A percentile compares a stretch with the other conserved stretches of the same genome.
Evolutionary conservation across 2,797 vertebrate genomes (phyloP).

Genomic region (Bradypodion ventrale): DNA sequence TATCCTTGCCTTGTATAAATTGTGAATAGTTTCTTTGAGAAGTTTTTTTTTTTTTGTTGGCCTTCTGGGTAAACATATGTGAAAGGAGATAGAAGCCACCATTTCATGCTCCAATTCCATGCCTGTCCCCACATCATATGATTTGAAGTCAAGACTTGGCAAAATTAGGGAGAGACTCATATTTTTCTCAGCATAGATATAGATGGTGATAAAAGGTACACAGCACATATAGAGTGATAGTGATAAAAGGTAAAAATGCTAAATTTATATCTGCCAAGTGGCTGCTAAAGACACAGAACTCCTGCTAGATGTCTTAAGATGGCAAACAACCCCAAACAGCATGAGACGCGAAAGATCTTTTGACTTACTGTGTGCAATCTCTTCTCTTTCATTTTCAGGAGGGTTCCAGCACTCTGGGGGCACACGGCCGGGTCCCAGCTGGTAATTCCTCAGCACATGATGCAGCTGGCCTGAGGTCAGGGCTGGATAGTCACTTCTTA

Average conservation of each 20-base stretch:
- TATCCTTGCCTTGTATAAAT: no score
- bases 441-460: conserved; percentile 91
- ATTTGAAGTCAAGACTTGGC: background rate
- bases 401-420: conserved; percentile 85
- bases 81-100: background rate
- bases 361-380: conserved; percentile 66
- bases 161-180: background rate
- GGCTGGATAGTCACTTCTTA: conserved; percentile 84
- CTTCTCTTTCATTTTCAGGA: conserved; percentile 74
- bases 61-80: background rate
- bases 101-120: background rate
- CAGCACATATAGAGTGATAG: background rate
- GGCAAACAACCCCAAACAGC: background rate
- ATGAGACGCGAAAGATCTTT: background rate
- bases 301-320: background rate
- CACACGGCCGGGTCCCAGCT: conserved; percentile 85
- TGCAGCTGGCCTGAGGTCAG: conserved; percentile 88
- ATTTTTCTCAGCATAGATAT: background rate
- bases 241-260: background rate
- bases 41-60: no score
- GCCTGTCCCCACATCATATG: background rate
- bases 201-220: background rate
- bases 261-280: background rate
- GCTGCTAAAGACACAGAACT: background rate
- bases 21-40: no score